Evolutionary conservation across 2,113 vertebrate genomes (phyloP), one percentile per base, ranked within the genome.

Genomic region (Mellivora capensis): DNA sequence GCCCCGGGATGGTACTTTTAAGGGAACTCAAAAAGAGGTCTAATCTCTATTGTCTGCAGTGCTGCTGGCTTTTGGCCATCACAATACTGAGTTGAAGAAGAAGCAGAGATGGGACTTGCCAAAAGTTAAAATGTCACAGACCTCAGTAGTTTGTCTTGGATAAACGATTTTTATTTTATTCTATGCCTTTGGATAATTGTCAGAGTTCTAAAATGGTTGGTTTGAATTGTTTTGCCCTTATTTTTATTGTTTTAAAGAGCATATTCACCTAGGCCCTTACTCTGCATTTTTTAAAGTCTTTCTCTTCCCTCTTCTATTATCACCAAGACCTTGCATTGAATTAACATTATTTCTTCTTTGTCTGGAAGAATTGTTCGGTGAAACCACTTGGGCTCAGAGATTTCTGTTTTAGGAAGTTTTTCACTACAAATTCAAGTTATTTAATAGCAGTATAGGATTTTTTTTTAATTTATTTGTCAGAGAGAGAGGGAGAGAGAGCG

Each of bases 241-340:
- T 93, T 93, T 67, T 93, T 29, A 90, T 93, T 96, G 57, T 82
- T 87, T 88, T 88, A 77, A 89, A 96, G 59, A 84, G 37, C 23
- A 64, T 80, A 34, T 52, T 90, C 21, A 52, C 37, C 27, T 67
- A 79, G 13, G 25, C 39, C 39, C 34, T 89, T 71, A 42, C 7
- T 27, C 47, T 89, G 57, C 29, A 59, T 67, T 89, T 96, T 96
- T 88, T 15, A 21, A 89, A 67, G 29, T 96, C 72, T 29, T 44
- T 69, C 25, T 76, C 57, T 9, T 92, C 61, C 21, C 23, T 21
- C 81, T 82, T 84, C 49, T 93, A 1, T 74, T 88, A 76, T 76
- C 11, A 31, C 27, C 31, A 76, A 87, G 47, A 92, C 44, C 47
- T 79, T 92, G n/a, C 54, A 27, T 87, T 91, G 31, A 72, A 52